Base-by-base conservation (phyloP, 2,797 vertebrate genomes). In the Phoxinus dragarum region DNA sequence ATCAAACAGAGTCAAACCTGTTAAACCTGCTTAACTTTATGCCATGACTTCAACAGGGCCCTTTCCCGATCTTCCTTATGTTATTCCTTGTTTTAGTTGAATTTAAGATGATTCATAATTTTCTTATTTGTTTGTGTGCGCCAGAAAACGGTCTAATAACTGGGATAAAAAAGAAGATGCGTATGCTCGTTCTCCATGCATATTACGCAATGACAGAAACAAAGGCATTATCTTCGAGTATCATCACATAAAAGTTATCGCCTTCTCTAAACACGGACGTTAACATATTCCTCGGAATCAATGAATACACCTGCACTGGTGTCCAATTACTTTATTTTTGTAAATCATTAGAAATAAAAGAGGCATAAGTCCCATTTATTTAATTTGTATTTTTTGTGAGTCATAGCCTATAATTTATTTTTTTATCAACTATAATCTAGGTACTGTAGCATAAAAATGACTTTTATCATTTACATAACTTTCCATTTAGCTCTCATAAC, bases 1-100 rank as follows among this genome's bases (percentile, higher is more conserved):
- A 68, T 21, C 49, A 81, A 69, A 71, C 47, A 54, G 27, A 10
- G 52, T 23, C 17, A 49, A 80, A 80, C 78, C 78, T 36, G 42
- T 67, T 67, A 47, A 36, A 49, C 61, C 27, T 34, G 61, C 19
- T 67, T 71, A n/a, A 23, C 14, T 54, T 56, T 56, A 21, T 19
- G 54, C 11, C 10, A 19, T 42, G 5, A 27, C 16, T 54, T 17
- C 31, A 68, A 4, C 8, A 1, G n/a, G 21, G 23, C 40, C 6
- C 56, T 71, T 19, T 42, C 1, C 34, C 27, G 21, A 12, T 23
- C 9, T 47, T 47, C 10, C 17, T 66, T 34, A 2, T 9, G 23
- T 64, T 44, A 34, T 38, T 23, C 21, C 2, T 19, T 42, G 42
- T 14, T 67, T 38, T 31, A 42, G 14, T 6, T 61, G 4, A n/a